Base-by-base conservation (phyloP, 2,113 vertebrate genomes). In the Accipiter cooperii region DNA sequence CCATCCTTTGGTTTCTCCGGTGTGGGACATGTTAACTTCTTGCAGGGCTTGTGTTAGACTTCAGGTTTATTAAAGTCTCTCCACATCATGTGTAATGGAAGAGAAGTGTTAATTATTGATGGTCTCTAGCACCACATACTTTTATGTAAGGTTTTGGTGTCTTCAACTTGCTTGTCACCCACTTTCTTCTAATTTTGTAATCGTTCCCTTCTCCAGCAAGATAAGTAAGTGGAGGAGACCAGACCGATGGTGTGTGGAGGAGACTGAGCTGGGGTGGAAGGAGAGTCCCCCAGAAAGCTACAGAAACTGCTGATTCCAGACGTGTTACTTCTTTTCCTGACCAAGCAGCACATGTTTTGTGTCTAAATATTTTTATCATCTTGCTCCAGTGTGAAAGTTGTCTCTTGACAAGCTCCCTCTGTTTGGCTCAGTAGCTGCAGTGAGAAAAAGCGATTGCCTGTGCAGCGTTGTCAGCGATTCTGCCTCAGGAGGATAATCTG, bases 1-100 rank as follows among this genome's bases (percentile, higher is more conserved):
- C 70, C 36, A 0, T 12, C 47, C 61, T 26, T 18, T 1, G 0
- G 2, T 34, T 60, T 34, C 70, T 46, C 29, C 3, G 0, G 4
- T 1, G 22, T 49, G 68, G 68, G 28, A 47, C 22, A 13, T 2
- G 9, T 16, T 10, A 12, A 8, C 29, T 20, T 33, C 63, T 63
- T 8, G 34, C 68, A 42, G 68, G 58, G 47, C 40, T 75, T 2
- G 14, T n/a, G 40, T 17, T 28, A 12, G 73, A 63, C 44, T 38
- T 8, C 44, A 2, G 54, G 83, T 31, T 57, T 26, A 4, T 1
- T 3, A 1, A 10, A 55, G 64, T 55, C 73, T 19, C 73, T 55
- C 16, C 58, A 4, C 29, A 0, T 8, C 18, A 7, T 2, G 25
- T 36, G 22, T 33, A 14, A 17, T 26, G 38, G 20, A 16, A 9